Percentiles rank a stretch among this genome's conserved stretches.
Evolutionary conservation across 2,888 invertebrate genomes (phyloP).

Genomic region (Tortrix viridana): DNA sequence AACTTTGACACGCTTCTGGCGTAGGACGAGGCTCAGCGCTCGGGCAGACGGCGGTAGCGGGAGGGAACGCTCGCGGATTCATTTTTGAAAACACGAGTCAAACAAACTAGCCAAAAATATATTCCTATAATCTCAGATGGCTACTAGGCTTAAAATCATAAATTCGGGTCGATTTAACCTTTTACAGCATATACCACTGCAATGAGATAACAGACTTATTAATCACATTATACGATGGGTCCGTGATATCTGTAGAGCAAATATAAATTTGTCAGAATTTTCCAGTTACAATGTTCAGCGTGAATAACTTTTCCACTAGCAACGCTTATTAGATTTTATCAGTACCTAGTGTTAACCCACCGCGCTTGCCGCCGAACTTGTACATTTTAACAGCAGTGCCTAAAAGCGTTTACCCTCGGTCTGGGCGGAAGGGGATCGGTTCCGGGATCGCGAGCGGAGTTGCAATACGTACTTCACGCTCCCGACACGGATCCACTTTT

Average conservation of each 20-base stretch:
- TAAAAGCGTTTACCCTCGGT: constrained; percentile 13
- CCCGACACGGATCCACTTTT: constrained; percentile 1
- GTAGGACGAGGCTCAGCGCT: constrained; percentile 47
- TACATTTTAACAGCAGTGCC: constrained; percentile 17
- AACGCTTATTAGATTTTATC: constrained; percentile 11
- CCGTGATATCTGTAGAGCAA: no score
- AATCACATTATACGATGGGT: no score
- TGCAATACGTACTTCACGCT: constrained; percentile 2
- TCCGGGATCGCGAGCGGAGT: not conserved
- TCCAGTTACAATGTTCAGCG: not conserved
- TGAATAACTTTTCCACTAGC: constrained; percentile 15
- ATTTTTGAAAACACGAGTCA: no score
- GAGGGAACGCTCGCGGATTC: no score
- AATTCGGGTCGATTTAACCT: no score
- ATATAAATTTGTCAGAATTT: not conserved
- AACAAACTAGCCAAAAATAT: no score
- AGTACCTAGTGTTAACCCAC: constrained; percentile 5
- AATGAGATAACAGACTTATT: no score
- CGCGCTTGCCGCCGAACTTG: constrained; percentile 28
- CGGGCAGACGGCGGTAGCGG: constrained; percentile 1
- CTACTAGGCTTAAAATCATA: no score
- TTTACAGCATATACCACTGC: no score
- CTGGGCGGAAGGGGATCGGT: not conserved
- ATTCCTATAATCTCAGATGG: no score
- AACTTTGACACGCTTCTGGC: constrained; percentile 67